A percentile compares a stretch with the other conserved stretches of the same genome.
Evolutionary conservation across 2,888 invertebrate genomes (phyloP).

Genomic region (Dusona sp.): DNA sequence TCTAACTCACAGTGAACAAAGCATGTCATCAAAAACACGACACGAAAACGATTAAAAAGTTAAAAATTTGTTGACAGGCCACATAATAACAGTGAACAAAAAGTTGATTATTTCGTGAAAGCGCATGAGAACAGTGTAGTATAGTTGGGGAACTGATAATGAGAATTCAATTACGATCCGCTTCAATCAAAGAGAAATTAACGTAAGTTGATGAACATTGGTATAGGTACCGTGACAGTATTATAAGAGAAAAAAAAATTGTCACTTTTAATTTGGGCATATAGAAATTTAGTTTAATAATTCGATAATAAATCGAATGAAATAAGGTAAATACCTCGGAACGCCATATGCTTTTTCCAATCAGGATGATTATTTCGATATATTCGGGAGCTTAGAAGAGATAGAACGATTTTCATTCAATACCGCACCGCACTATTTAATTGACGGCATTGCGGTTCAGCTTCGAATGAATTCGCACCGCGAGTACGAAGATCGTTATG

Average conservation of each 20-base stretch:
- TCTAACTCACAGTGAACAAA: background rate
- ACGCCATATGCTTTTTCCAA: background rate
- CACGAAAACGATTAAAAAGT: background rate
- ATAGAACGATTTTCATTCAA: slow-evolving; percentile 51
- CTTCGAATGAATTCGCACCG: slow-evolving; percentile 34
- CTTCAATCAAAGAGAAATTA: background rate
- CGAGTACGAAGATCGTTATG: background rate
- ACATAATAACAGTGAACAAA: background rate
- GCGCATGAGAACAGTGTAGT: background rate
- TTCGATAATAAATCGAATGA: background rate
- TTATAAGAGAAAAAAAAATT: background rate
- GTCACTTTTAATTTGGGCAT: background rate
- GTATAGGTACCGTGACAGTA: background rate
- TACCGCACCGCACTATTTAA: slow-evolving; percentile 51
- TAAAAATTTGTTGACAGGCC: background rate
- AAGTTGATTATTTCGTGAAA: background rate
- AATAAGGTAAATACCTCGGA: slow-evolving; percentile 5
- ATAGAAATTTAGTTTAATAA: background rate
- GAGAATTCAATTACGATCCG: background rate
- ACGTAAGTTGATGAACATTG: background rate
- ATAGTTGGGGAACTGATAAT: background rate
- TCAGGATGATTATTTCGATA: background rate
- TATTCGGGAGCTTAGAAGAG: background rate
- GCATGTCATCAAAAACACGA: background rate
- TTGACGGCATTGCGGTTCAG: slow-evolving; percentile 53